Base-by-base conservation (phyloP, 2,888 invertebrate genomes). In the Eristalis arbustorum region DNA sequence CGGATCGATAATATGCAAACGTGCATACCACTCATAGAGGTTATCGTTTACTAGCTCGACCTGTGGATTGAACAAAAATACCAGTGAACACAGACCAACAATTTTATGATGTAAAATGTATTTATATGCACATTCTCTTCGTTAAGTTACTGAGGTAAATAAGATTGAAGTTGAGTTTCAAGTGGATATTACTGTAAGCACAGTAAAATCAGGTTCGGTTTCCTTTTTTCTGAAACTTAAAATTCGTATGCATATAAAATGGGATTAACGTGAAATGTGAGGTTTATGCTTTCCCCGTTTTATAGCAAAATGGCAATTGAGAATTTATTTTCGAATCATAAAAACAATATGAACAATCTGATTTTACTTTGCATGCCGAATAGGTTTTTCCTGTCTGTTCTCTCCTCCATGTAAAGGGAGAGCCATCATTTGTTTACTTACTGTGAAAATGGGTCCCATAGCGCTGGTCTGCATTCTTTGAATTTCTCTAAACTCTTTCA, bases 21-120 rank as follows among this genome's bases (percentile, higher is more conserved):
- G 95, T 82, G 97, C 96, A 92, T 97, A 96, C 97, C 97, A 97
- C 92, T 97, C 97, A 93, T 96, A 97, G 56, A 97, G 93, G 93
- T 96, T 97, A 92, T 97, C 97, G 91, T 97, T 96, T 64, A 97
- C 96, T 84, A 97, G 93, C 91, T 97, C 97, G 89, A 97, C 95
- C 95, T 95, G 91, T 49, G 66, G 88, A 79, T 76, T 78, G 63
- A 67, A 37, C 66, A 42, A 49, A 63, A 62, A 31, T 3, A 31
- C 2, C 40, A 42, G 42, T 42, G 40, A 64, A 66, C 14, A 28
- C 18, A 23, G 18, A 40, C n/a, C 10, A n/a, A 25, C n/a, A 3
- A 31, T 18, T 61, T 22, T 11, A 74, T 37, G 18, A 25, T 28
- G n/a, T 11, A 40, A 10, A 18, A 22, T 11, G 28, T 28, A 42